phyloP scores from a whole-genome alignment of 2,888 invertebrate genomes.

The Macrophya annulata region DNA sequence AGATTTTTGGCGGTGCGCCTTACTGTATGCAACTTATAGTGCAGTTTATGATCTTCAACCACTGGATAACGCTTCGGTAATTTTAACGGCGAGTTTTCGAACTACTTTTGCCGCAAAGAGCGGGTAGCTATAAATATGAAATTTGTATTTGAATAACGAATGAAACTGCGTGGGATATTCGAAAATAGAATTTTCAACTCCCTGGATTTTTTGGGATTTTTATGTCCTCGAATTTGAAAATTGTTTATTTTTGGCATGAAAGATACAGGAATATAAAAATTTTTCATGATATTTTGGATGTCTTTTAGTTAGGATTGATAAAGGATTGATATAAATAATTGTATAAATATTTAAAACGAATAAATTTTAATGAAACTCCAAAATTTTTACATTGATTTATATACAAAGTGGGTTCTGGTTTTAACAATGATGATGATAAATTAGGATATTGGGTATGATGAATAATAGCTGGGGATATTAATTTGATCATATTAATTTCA shows the following conservation, averaged over 20 bases:
- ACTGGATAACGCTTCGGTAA: too few species aligned
- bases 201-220: too few species aligned
- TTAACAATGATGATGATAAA: conserved; percentile 64
- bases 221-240: too few species aligned
- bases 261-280: background rate
- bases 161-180: too few species aligned
- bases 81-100: background rate
- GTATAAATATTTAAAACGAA: conserved; percentile 68
- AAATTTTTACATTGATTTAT: conserved; percentile 71
- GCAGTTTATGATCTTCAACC: background rate
- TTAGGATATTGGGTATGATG: conserved; percentile 62
- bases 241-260: background rate
- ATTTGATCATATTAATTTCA: conserved; percentile 58
- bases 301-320: too few species aligned
- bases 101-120: too few species aligned
- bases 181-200: too few species aligned
- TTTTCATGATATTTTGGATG: too few species aligned
- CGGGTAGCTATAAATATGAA: too few species aligned
- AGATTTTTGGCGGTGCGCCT: background rate
- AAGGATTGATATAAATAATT: background rate
- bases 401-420: conserved; percentile 67
- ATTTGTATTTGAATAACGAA: too few species aligned
- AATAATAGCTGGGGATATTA: conserved; percentile 64
- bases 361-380: conserved; percentile 73
- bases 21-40: background rate